A percentile compares a stretch with the other conserved stretches of the same genome.
Conservation (phyloP, 2,113 vertebrate genomes). For the Petrocephalus zakoni region DNA sequence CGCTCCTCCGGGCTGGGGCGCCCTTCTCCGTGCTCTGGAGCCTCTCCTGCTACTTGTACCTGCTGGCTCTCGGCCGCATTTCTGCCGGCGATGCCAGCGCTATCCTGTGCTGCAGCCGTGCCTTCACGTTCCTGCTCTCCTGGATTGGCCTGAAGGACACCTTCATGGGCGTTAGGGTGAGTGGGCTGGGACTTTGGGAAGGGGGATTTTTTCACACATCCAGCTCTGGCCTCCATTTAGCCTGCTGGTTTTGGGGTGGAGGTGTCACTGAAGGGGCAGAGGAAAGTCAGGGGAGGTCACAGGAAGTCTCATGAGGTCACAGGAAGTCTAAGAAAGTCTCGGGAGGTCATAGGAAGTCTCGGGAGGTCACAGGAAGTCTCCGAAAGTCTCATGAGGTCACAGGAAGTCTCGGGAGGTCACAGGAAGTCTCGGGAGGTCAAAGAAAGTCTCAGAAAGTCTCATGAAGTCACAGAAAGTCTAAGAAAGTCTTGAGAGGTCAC, state of each 20-base stretch:
- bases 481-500: neutral
- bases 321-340: too few relatives aligned
- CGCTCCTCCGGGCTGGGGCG: slow-evolving; percentile 33
- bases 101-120: slow-evolving; percentile 49
- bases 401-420: too few relatives aligned
- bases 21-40: slow-evolving; percentile 47
- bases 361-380: too few relatives aligned
- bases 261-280: neutral
- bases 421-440: neutral
- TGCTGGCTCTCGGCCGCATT: slow-evolving; percentile 41
- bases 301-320: too few relatives aligned
- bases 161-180: slow-evolving; percentile 52
- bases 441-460: neutral
- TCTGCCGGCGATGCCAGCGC: slow-evolving; percentile 42
- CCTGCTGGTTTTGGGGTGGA: neutral
- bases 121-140: slow-evolving; percentile 53
- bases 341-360: too few relatives aligned
- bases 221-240: neutral
- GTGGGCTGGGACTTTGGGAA: neutral
- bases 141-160: slow-evolving; percentile 53
- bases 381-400: too few relatives aligned
- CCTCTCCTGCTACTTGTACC: slow-evolving; percentile 44
- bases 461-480: neutral
- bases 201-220: neutral
- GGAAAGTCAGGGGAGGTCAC: neutral